Evolutionary conservation across 1,140 invertebrate species (phyloP).

Genomic region (Anoplophora glabripennis): DNA sequence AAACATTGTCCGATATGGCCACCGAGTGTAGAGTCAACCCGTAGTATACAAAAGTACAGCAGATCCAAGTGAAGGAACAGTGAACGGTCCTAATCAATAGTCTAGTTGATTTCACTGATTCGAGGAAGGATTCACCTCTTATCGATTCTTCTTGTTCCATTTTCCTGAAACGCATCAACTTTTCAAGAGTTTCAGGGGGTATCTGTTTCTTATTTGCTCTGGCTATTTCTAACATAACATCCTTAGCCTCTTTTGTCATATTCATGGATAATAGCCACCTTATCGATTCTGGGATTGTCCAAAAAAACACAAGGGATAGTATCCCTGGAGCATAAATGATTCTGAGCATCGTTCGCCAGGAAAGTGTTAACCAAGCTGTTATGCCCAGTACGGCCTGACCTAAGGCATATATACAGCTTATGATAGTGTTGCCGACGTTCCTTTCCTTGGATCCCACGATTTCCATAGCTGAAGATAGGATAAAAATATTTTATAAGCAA

Average conservation of each 20-base stretch:
- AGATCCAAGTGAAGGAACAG: slow-evolving; percentile 29
- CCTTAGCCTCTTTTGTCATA: slow-evolving; percentile 60
- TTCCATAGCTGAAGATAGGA: slow-evolving; percentile 65
- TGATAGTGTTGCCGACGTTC: slow-evolving; percentile 67
- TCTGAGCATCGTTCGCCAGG: slow-evolving; percentile 68
- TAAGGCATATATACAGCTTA: slow-evolving; percentile 66
- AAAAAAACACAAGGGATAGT: slow-evolving; percentile 59
- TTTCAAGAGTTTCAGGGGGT: slow-evolving; percentile 52
- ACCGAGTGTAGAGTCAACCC: slow-evolving; percentile 63
- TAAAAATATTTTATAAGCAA: neutral
- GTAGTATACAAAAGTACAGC: slow-evolving; percentile 60
- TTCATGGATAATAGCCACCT: slow-evolving; percentile 73
- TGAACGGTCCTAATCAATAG: slow-evolving; percentile 20
- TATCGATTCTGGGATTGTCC: slow-evolving; percentile 63
- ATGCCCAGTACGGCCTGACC: slow-evolving; percentile 70
- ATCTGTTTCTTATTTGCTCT: slow-evolving; percentile 63
- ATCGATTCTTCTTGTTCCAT: slow-evolving; percentile 9
- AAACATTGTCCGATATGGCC: slow-evolving; percentile 56
- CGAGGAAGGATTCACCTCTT: neutral
- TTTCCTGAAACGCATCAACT: slow-evolving; percentile 29
- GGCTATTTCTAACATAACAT: slow-evolving; percentile 61
- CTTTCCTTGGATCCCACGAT: slow-evolving; percentile 69
- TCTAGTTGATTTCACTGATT: slow-evolving; percentile 13
- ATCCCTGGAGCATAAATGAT: slow-evolving; percentile 66
- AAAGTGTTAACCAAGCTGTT: slow-evolving; percentile 63